Base-by-base conservation (phyloP, 2,113 vertebrate species). In the Passer montanus region DNA sequence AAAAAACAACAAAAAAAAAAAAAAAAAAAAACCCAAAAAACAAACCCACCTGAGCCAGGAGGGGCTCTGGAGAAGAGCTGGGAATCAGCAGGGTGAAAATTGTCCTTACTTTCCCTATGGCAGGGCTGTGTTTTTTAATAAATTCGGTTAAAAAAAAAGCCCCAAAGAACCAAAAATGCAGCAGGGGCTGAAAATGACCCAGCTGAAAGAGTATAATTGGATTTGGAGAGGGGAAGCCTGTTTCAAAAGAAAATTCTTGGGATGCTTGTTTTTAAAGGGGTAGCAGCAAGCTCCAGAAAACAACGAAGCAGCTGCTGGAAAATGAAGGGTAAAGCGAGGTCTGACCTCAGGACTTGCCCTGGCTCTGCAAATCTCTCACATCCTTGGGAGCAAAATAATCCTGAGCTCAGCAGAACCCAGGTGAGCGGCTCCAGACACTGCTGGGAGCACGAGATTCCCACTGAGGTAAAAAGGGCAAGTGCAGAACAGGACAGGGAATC, bases 221-320 rank as follows among this genome's bases (percentile, higher is more conserved):
- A 97, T 91, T 95, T 95, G 75, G 91, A 97, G 66, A 87, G 85
- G 90, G 90, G 70, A 90, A 91, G 91, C 55, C 64, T 94, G 94
- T 89, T 97, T 94, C 90, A 88, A 96, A 95, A 96, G 94, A 94
- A 86, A 97, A 97, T 97, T 96, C 95, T 89, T 95, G 78, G 69
- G 95, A 97, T 97, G 90, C 78, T 94, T 96, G 86, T 91, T 95
- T 88, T 97, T 95, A 96, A 97, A 97, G 95, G 79, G 72, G 82
- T 63, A 96, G 96, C 72, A 74, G 89, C 77, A 89, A 63, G 66
- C 27, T 90, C 73, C 7, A 55, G 83, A 53, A 88, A 92, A 91
- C 28, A 74, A 28, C 2, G 27, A 79, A 74, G 59, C 72, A 63
- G 83, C 86, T 82, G 64, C 78, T 64, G 11, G 43, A 87, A 93